A percentile compares a stretch with the other conserved stretches of the same genome.
Conservation (phyloP, 1,140 invertebrate species). For the Philaenus spumarius region DNA sequence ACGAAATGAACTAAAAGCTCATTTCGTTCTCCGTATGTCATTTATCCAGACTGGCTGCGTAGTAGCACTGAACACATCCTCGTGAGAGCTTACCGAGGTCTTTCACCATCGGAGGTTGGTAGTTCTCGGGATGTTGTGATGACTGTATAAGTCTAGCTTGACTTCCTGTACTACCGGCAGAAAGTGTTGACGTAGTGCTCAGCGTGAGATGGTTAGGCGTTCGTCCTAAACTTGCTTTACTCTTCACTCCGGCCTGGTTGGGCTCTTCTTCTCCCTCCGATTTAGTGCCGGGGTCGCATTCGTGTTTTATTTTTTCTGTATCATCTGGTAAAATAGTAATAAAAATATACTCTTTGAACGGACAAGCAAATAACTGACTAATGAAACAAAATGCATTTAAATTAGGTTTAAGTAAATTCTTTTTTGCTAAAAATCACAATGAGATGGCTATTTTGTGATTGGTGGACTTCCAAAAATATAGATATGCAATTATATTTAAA, state of each 20-base stretch:
- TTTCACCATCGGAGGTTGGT: constrained; percentile 74
- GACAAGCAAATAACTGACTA: too few species aligned
- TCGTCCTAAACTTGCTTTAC: constrained; percentile 64
- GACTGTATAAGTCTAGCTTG: constrained; percentile 90
- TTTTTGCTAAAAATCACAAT: too few species aligned
- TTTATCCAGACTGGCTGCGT: constrained; percentile 7
- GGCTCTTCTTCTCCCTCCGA: constrained; percentile 81
- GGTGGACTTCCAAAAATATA: too few species aligned
- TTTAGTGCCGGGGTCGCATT: constrained; percentile 66
- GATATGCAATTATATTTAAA: too few species aligned
- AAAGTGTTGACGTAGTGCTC: constrained; percentile 88
- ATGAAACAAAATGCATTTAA: too few species aligned
- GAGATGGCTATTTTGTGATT: too few species aligned
- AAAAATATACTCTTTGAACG: too few species aligned
- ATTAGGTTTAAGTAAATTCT: too few species aligned
- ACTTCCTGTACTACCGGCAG: constrained; percentile 86
- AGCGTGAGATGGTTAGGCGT: constrained; percentile 89
- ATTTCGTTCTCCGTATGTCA: constrained; percentile 17
- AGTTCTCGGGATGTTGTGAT: constrained; percentile 83
- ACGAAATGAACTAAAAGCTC: constrained; percentile 21
- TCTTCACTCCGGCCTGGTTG: constrained; percentile 46
- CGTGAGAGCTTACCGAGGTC: constrained; percentile 65
- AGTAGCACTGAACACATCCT: constrained; percentile 15
- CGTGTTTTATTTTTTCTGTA: constrained; percentile 38
- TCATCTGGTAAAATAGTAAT: constrained; percentile 23